Evolutionary conservation across 1,140 invertebrate species (phyloP).

Genomic region (Zophobas morio): DNA sequence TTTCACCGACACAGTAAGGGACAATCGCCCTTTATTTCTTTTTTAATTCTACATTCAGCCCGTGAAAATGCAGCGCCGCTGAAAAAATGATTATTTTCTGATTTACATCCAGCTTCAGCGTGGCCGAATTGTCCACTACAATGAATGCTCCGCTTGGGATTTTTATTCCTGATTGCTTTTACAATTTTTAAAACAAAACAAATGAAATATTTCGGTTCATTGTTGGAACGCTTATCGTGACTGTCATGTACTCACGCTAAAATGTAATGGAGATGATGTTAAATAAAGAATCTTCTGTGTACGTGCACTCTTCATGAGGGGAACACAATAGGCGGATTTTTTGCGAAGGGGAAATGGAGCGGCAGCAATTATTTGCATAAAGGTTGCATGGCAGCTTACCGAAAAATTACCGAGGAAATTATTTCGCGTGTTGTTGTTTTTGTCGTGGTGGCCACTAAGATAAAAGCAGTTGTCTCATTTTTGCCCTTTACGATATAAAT

Average conservation of each 20-base stretch:
- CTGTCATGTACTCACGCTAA: slow-evolving; percentile 39
- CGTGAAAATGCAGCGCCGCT: slow-evolving; percentile 13
- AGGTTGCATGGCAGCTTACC: too few relatives aligned
- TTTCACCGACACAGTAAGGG: too few relatives aligned
- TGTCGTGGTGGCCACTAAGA: slow-evolving; percentile 9
- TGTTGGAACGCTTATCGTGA: slow-evolving; percentile 43
- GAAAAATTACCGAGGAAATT: not conserved
- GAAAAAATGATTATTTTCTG: slow-evolving; percentile 42
- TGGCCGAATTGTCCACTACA: slow-evolving; percentile 32
- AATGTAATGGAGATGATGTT: slow-evolving; percentile 32
- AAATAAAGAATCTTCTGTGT: slow-evolving; percentile 18
- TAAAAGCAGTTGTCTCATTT: slow-evolving; percentile 14
- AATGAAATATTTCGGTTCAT: slow-evolving; percentile 44
- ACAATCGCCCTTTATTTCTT: not conserved
- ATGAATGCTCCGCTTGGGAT: slow-evolving; percentile 17
- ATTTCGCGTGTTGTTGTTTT: not conserved
- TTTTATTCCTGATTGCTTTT: slow-evolving; percentile 28
- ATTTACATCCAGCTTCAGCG: slow-evolving; percentile 25
- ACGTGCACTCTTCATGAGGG: not conserved
- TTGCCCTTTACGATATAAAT: slow-evolving; percentile 13
- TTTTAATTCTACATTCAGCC: slow-evolving; percentile 18
- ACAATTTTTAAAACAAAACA: slow-evolving; percentile 38
- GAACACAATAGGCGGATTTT: not conserved
- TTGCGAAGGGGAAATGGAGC: not conserved
- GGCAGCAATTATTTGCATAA: too few relatives aligned